Base-by-base conservation (phyloP, 2,797 vertebrate species). In the Lepilemur ruficaudatus region DNA sequence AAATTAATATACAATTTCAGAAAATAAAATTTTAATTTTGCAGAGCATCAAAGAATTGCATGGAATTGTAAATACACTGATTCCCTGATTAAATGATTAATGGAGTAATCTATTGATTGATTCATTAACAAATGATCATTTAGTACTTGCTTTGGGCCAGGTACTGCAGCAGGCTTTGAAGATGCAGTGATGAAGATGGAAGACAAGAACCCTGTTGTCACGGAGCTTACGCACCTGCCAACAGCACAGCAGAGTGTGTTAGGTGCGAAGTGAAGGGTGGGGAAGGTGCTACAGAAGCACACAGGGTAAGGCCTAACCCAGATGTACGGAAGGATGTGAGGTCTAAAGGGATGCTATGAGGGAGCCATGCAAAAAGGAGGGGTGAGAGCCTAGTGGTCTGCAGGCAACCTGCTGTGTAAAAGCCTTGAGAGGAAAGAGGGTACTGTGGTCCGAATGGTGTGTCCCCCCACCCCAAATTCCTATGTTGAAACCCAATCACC, bases 1-100 rank as follows among this genome's bases (percentile, higher is more conserved):
- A 92, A 98, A 96, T 8, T n/a, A 92, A 89, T 87, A 86, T 20
- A 52, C 92, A 96, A 90, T 55, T 81, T 93, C 82, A 96, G 73
- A 83, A 91, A 91, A 22, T n/a, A 88, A 48, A 70, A 78, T 91
- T 88, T 93, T 78, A 65, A 57, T 80, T 70, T 96, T 32, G 84
- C 65, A 72, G 50, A 73, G 48, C 25, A 75, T 72, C 86, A 95
- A 86, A 90, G 80, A 79, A 32, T 59, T 92, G 18, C 25, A 38
- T 1, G 63, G 67, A 81, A 79, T 12, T 92, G 11, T 81, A 81
- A 50, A 59, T 79, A 41, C 23, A 85, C 35, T 28, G 67, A 85
- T 50, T 90, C 28, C 41, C 61, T 38, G 81, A 65, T 82, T 73
- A 55, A 41, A 43, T 84, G 50, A 85, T 69, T 67, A 85, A 38